These are phyloP conservation scores for Coleophora deauratella DNA, from an alignment of 2,888 invertebrate genomes.

Conservation along the genomic window DNA sequence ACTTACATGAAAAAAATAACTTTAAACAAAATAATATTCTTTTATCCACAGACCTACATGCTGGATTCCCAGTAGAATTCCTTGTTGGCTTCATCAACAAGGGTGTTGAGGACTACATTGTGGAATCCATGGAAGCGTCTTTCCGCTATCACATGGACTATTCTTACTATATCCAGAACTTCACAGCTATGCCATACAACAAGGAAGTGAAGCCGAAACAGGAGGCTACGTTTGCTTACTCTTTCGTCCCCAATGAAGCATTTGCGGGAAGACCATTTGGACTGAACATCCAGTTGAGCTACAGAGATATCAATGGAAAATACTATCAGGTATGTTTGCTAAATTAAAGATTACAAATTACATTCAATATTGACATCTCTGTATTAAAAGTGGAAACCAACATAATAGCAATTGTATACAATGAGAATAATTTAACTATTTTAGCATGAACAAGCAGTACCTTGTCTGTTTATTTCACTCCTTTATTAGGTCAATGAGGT, in stretches of 20 bases:
- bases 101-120: constrained; percentile 90
- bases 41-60: constrained; percentile 83
- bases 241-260: constrained; percentile 95
- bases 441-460: too few species aligned
- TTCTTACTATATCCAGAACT: constrained; percentile 98
- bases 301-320: constrained; percentile 82
- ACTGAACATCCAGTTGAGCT: constrained; percentile 92
- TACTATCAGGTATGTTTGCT: constrained; percentile 72
- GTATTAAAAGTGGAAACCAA: too few species aligned
- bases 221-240: constrained; percentile 96
- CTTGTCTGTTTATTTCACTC: too few species aligned
- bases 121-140: constrained; percentile 96
- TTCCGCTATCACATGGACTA: constrained; percentile 99
- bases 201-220: constrained; percentile 91
- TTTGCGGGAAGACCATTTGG: constrained; percentile 98
- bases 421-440: too few species aligned
- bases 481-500: too few species aligned
- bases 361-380: too few species aligned
- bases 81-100: constrained; percentile 97
- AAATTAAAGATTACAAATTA: too few species aligned
- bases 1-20: too few species aligned
- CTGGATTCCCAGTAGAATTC: constrained; percentile 94
- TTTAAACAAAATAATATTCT: too few species aligned
- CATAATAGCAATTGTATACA: too few species aligned
- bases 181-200: constrained; percentile 91